Evolutionary conservation across 2,113 vertebrate species (phyloP), one percentile per base, ranked within the genome.

Genomic region (Pelecanus crispus): DNA sequence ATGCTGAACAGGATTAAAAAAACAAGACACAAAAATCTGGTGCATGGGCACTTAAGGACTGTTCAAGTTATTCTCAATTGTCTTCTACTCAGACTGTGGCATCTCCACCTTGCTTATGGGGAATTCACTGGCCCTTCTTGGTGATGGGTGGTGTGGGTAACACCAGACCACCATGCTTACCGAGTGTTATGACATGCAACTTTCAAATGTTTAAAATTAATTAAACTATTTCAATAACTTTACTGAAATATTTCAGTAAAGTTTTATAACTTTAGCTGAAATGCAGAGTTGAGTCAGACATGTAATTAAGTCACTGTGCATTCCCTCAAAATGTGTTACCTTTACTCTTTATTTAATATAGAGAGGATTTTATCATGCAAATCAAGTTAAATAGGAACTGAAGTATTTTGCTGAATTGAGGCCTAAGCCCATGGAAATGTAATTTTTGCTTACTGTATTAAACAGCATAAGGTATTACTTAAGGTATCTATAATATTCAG

Each of bases 131-230:
- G 9, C 42, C 25, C n/a, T 78, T 29, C 56, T 53, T 0, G 0
- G 49, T 55, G 75, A 14, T 0, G 0, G 19, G 36, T 4, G 34
- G 7, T 28, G 3, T n/a, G 67, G 38, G 26, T 8, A 45, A 16
- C 20, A 7, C 22, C n/a, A 67, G 52, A 56, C 15, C 62, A 34
- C 50, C 56, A 34, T 1, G 0, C 18, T 38, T 1, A 85, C 13
- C 38, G 40, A 21, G 22, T 4, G 5, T 29, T 34, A 16, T 3
- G 22, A 31, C 19, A 50, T 29, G 11, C 0, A 40, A 82, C 91
- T 40, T 70, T 58, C 12, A 42, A 86, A 47, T 3, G 4, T 31
- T 87, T 63, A 21, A 86, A 77, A 56, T 58, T 55, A 85, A 86
- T 81, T 73, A 70, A 77, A 38, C 38, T 55, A 13, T 55, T 83